Evolutionary conservation across 2,113 vertebrate genomes (phyloP).

Genomic region (Anolis sagrei): DNA sequence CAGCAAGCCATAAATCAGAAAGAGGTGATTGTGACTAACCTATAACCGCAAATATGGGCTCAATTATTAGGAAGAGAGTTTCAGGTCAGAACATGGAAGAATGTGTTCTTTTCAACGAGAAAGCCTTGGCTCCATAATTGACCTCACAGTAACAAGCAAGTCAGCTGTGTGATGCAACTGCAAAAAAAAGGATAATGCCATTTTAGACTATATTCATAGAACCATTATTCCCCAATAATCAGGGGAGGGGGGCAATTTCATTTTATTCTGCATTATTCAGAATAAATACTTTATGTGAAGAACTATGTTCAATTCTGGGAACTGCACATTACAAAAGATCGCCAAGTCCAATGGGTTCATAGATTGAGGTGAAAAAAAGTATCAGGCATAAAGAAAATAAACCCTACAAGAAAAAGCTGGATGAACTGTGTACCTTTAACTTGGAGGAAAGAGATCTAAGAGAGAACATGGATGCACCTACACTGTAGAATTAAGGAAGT

Average conservation of each 20-base stretch:
- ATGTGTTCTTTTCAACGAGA: neutral
- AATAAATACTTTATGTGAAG: neutral
- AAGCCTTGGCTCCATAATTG: neutral
- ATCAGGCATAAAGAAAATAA: neutral
- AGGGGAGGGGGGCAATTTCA: neutral
- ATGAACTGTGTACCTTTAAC: neutral
- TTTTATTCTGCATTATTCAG: neutral
- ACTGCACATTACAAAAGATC: neutral
- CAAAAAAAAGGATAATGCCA: neutral
- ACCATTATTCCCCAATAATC: neutral
- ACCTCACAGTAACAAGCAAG: too few relatives aligned
- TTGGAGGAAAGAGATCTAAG: neutral
- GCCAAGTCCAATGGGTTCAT: neutral
- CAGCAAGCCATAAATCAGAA: neutral
- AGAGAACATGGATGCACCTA: neutral
- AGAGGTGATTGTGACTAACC: neutral
- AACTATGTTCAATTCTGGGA: neutral
- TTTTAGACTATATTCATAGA: neutral
- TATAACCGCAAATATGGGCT: fast-evolving
- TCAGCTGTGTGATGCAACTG: neutral
- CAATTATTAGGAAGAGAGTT: neutral
- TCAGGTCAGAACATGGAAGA: neutral
- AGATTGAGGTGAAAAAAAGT: neutral
- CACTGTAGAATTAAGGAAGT: too few relatives aligned
- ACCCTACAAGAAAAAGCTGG: neutral